phyloP scores from a whole-genome alignment of 2,888 invertebrate species.

The Sphaerophoria rueppellii region DNA sequence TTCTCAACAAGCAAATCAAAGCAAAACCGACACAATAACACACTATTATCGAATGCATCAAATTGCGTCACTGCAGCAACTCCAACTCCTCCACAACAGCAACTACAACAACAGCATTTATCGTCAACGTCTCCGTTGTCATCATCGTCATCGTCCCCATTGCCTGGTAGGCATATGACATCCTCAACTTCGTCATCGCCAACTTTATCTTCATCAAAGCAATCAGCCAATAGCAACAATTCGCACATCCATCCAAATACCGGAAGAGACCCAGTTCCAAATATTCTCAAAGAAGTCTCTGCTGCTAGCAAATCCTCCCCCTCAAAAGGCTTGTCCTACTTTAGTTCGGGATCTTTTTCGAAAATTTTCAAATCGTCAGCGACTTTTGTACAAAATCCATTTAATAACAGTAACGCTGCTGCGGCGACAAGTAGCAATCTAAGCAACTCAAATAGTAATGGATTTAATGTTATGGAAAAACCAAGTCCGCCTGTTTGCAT shows the following conservation, averaged over 20 bases:
- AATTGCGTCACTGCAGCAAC: neutral
- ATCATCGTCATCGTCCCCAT: slow-evolving; percentile 34
- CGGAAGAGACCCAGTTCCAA: slow-evolving; percentile 27
- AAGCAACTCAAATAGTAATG: slow-evolving; percentile 16
- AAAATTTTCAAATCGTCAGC: slow-evolving; percentile 74
- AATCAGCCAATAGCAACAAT: slow-evolving; percentile 33
- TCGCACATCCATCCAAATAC: slow-evolving; percentile 3
- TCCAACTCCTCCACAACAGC: slow-evolving; percentile 13
- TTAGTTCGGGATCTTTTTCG: slow-evolving; percentile 68
- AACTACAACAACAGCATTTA: no score
- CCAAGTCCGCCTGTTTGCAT: slow-evolving; percentile 15
- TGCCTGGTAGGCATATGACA: slow-evolving; percentile 26
- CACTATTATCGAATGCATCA: slow-evolving; percentile 18
- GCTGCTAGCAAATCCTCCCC: slow-evolving; percentile 42
- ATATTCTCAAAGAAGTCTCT: slow-evolving; percentile 19
- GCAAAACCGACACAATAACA: slow-evolving; percentile 29
- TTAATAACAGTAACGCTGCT: slow-evolving; percentile 41
- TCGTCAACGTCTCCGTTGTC: slow-evolving; percentile 25
- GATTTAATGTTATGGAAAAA: slow-evolving; percentile 1
- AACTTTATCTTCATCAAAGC: slow-evolving; percentile 16
- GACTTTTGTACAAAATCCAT: slow-evolving; percentile 72
- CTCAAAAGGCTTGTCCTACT: slow-evolving; percentile 64
- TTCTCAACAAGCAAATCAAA: slow-evolving; percentile 55
- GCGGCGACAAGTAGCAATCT: neutral
- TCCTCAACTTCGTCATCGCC: slow-evolving; percentile 10